Evolutionary conservation across 2,797 vertebrate genomes (phyloP).

Genomic region (Pangasius sanitwongsei): DNA sequence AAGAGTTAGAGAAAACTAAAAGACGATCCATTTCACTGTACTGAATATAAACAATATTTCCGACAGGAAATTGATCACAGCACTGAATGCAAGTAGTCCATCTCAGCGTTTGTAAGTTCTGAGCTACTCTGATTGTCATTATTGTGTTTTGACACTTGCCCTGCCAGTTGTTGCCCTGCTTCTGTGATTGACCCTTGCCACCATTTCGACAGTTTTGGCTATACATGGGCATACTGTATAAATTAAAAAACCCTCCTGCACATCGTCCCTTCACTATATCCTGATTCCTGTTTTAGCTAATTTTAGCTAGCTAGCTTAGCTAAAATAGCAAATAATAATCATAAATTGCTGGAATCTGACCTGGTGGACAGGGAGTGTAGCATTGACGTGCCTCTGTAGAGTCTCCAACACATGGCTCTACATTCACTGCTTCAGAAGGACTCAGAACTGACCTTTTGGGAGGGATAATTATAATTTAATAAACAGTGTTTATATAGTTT

Average conservation of each 20-base stretch:
- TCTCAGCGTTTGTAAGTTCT: not conserved
- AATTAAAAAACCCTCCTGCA: not conserved
- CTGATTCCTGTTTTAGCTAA: not conserved
- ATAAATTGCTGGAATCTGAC: slow-evolving; percentile 62
- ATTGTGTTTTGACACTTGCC: not conserved
- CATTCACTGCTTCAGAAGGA: slow-evolving; percentile 62
- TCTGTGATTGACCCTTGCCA: not conserved
- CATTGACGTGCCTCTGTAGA: slow-evolving; percentile 77
- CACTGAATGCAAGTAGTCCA: not conserved
- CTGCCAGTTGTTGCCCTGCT: not conserved
- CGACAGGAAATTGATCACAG: not conserved
- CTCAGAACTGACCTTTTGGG: slow-evolving; percentile 79
- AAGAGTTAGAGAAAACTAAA: not conserved
- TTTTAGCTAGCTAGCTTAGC: not conserved
- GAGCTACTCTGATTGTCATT: not conserved
- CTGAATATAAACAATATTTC: not conserved
- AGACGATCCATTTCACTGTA: not conserved
- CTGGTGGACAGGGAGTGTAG: slow-evolving; percentile 71
- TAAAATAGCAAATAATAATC: not conserved
- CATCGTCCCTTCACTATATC: not conserved
- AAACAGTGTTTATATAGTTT: not conserved
- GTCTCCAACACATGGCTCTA: slow-evolving; percentile 77
- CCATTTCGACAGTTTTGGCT: not conserved
- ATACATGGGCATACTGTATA: not conserved
- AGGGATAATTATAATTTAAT: not conserved